Percentiles rank a stretch among this genome's conserved stretches.
Conservation (phyloP, 2,888 invertebrate species). For the Ornithoptera alexandrae region DNA sequence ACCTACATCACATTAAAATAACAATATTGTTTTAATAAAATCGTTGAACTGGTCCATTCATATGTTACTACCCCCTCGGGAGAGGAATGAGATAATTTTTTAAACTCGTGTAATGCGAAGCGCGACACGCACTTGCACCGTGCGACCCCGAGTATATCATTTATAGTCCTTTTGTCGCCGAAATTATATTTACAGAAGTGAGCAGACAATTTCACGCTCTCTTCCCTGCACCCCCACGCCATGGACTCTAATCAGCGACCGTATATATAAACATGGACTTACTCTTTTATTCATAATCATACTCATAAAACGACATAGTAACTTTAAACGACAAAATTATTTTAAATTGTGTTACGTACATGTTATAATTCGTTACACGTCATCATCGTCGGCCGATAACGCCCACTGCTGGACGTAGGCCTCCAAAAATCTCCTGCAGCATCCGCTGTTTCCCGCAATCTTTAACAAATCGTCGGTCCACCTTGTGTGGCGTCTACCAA, state of each 20-base stretch:
- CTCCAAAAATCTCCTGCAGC: too few species aligned
- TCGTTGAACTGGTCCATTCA: conserved; percentile 13
- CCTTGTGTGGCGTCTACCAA: too few species aligned
- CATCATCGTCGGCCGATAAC: too few species aligned
- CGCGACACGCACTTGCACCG: conserved; percentile 62
- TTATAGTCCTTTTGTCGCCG: conserved; percentile 79
- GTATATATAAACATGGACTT: conserved; percentile 53
- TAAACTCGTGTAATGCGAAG: conserved; percentile 65
- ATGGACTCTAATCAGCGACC: conserved; percentile 72
- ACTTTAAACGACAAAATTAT: background rate
- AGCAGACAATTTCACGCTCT: conserved; percentile 80
- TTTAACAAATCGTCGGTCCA: too few species aligned
- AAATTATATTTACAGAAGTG: conserved; percentile 81
- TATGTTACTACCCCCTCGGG: conserved; percentile 12
- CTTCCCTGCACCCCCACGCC: conserved; percentile 72
- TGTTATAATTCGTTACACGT: background rate
- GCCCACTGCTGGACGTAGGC: too few species aligned
- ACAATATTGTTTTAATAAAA: conserved; percentile 28
- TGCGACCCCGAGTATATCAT: conserved; percentile 72
- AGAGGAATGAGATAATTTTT: conserved; percentile 51
- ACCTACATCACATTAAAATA: background rate
- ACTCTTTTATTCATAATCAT: conserved; percentile 13
- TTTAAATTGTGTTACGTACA: background rate
- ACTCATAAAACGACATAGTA: background rate
- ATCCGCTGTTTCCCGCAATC: too few species aligned